Base-by-base conservation (phyloP, 2,797 vertebrate genomes). In the Neopelma chrysocephalum region DNA sequence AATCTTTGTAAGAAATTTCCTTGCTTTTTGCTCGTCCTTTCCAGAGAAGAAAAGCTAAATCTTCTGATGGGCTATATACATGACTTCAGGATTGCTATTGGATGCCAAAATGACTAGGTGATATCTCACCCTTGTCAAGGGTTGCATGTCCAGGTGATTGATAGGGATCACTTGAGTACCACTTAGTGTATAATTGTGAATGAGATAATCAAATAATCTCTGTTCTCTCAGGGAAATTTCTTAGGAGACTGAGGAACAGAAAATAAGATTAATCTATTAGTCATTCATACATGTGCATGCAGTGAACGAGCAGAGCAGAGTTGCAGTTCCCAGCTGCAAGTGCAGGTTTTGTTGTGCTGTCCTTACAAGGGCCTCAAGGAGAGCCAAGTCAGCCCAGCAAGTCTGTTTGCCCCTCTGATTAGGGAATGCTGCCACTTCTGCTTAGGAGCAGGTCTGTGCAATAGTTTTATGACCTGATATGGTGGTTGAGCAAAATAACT, bases 271-370 rank as follows among this genome's bases (percentile, higher is more conserved):
- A 10, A 42, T 77, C 12, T 64, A 1, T 58, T 45, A n/a, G 32
- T 76, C 3, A 1, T 42, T 43, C 22, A 15, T 27, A 7, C 0
- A 0, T 0, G 0, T 15, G 6, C 0, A 0, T 38, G 12, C 14
- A 4, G 32, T 29, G 1, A 57, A 20, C 31, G 32, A 87, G 23
- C 38, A 32, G 34, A 57, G 57, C 18, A 22, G 50, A 42, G 53
- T 11, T 64, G 68, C 31, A 16, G 12, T 70, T 87, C 36, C 40
- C 14, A 27, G 29, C 60, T 77, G 32, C n/a, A 43, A 34, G 26
- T 12, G 12, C 19, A 29, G 25, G 7, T 6, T 54, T 73, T 80
- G 32, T 42, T 89, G 34, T 90, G 10, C 50, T 25, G 29, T n/a
- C 20, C 36, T 73, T 58, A 17, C 1, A 31, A 53, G 21, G 50